Evolutionary conservation across 2,797 vertebrate genomes (phyloP).

Genomic region (Sebastes melanostomus): DNA sequence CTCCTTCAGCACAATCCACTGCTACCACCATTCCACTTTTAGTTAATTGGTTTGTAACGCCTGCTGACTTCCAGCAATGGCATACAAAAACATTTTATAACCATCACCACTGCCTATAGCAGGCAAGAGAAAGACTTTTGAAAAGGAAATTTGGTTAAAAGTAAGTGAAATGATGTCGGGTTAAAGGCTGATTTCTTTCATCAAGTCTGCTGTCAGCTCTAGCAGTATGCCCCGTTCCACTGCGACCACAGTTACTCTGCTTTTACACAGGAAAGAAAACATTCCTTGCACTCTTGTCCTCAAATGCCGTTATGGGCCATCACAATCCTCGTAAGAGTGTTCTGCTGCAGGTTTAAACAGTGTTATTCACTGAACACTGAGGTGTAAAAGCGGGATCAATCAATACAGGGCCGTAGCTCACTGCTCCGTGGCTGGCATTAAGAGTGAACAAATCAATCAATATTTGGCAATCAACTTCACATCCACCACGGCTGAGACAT

Average conservation of each 20-base stretch:
- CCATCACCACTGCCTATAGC: background rate
- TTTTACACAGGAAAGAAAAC: background rate
- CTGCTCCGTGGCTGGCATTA: background rate
- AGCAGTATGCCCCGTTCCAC: background rate
- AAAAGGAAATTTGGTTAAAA: background rate
- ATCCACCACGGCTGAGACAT: constrained; percentile 23
- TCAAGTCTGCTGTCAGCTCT: background rate
- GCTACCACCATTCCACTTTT: background rate
- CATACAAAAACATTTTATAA: background rate
- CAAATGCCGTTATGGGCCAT: background rate
- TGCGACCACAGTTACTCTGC: background rate
- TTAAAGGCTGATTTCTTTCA: background rate
- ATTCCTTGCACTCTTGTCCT: background rate
- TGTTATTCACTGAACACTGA: constrained; percentile 30
- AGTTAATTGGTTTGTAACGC: background rate
- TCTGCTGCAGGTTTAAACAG: constrained; percentile 41
- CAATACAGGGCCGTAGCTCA: constrained; percentile 8
- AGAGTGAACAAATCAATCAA: background rate
- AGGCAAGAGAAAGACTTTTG: background rate
- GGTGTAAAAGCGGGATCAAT: constrained; percentile 38
- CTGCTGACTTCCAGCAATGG: background rate
- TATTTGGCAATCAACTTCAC: constrained; percentile 13
- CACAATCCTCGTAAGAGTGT: background rate
- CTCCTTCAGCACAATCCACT: background rate
- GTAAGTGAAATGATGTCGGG: background rate